These are phyloP conservation scores for Tipula lateralis DNA, from an alignment of 2,888 invertebrate species.

Conservation along the genomic window DNA sequence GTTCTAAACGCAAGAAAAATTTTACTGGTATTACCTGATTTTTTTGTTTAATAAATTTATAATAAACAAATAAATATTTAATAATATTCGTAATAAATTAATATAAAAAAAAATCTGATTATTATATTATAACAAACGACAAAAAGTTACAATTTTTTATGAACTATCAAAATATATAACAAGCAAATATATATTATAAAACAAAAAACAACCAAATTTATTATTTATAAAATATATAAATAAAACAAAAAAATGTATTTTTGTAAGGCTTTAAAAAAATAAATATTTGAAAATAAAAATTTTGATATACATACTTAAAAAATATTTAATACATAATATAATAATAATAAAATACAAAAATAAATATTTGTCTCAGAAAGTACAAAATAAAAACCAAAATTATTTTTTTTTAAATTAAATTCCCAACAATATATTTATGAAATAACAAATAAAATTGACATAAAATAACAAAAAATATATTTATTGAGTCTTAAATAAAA, in stretches of 20 bases:
- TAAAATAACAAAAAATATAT: not conserved
- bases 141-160: conserved; percentile 4
- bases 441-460: conserved; percentile 6
- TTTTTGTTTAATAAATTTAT: not conserved
- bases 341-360: not conserved
- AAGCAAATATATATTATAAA: not conserved
- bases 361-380: conserved; percentile 12
- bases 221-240: not conserved
- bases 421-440: not conserved
- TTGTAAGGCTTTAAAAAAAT: conserved; percentile 26
- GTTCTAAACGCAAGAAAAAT: conserved; percentile 6
- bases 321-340: not conserved
- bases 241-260: conserved; percentile 26
- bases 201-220: not conserved
- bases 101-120: not conserved
- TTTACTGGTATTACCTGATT: conserved; percentile 11
- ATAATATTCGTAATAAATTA: not conserved
- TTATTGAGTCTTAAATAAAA: not conserved
- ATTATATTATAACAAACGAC: not conserved
- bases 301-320: not conserved
- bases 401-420: not conserved
- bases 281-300: conserved; percentile 1
- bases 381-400: conserved; percentile 15
- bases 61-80: not conserved
- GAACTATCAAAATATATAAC: not conserved